These are phyloP conservation scores for Ophiothrix spiculata DNA, from an alignment of 35 echinoderm and acorn worm species.

Conservation along the genomic window DNA sequence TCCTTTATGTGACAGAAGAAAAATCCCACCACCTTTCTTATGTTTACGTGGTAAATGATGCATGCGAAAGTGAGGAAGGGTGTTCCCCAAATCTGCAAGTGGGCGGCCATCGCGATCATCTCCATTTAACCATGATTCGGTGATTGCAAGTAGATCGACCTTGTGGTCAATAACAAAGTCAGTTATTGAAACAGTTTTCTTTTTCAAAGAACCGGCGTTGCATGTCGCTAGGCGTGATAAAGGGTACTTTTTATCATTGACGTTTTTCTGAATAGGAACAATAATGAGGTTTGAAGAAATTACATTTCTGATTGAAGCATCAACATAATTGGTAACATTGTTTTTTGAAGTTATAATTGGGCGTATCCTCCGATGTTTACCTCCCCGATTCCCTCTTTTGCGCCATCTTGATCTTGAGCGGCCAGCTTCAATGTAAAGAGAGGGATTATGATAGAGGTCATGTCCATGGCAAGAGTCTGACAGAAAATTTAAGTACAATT, in stretches of 20 bases:
- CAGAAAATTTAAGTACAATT: no score
- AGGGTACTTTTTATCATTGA: neutral
- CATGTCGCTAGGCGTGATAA: constrained; percentile 23
- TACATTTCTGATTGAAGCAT: no score
- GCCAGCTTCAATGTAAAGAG: no score
- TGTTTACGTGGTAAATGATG: constrained; percentile 23
- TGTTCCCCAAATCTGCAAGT: constrained; percentile 30
- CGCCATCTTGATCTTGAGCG: no score
- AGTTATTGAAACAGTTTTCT: constrained; percentile 28
- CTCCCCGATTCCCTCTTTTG: no score
- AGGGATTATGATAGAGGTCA: no score
- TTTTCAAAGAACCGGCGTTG: constrained; percentile 43
- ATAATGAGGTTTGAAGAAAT: no score
- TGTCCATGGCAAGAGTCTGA: no score
- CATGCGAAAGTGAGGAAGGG: constrained; percentile 41
- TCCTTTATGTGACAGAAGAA: constrained; percentile 27
- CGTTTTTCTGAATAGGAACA: no score
- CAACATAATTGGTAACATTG: no score
- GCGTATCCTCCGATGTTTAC: no score
- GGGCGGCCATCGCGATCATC: constrained; percentile 30
- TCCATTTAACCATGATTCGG: constrained; percentile 52
- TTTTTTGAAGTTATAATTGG: no score
- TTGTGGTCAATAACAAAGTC: constrained; percentile 44
- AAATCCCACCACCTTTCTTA: constrained; percentile 39
- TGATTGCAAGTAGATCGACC: constrained; percentile 50